These are phyloP conservation scores for Ophioderma brevispina DNA, from an alignment of 35 echinoderm and acorn worm species.

Conservation along the genomic window DNA sequence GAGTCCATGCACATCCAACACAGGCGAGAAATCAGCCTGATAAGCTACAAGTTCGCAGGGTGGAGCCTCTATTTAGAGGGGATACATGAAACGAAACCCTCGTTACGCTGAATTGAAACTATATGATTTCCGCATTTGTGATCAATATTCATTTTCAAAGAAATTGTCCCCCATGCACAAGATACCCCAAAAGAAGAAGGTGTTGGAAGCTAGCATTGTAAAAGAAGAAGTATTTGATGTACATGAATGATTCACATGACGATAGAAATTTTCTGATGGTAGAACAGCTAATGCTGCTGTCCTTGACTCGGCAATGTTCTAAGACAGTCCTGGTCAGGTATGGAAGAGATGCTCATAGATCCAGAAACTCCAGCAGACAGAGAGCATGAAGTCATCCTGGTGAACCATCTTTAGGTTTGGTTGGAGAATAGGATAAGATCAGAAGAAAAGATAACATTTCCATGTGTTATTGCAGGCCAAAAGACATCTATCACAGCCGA, in stretches of 20 bases:
- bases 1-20: neutral
- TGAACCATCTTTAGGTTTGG: constrained; percentile 43
- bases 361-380: constrained; percentile 19
- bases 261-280: constrained; percentile 14
- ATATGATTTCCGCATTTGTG: neutral
- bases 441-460: constrained; percentile 6
- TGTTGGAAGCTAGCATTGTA: neutral
- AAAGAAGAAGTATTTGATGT: neutral
- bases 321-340: neutral
- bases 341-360: constrained; percentile 1
- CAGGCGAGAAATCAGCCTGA: neutral
- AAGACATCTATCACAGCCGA: constrained; percentile 25
- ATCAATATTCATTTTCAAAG: neutral
- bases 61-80: neutral
- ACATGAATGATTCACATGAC: constrained; percentile 3
- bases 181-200: neutral
- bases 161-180: neutral
- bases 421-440: constrained; percentile 17
- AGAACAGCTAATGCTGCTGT: constrained; percentile 29
- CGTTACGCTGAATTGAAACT: neutral
- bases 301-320: constrained; percentile 3
- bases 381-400: constrained; percentile 16
- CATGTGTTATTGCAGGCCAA: constrained; percentile 32
- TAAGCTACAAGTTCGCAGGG: neutral
- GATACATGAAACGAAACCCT: neutral